Evolutionary conservation across 2,888 invertebrate species (phyloP), one percentile per base, ranked within the genome.

Genomic region (Orthosia cruda): DNA sequence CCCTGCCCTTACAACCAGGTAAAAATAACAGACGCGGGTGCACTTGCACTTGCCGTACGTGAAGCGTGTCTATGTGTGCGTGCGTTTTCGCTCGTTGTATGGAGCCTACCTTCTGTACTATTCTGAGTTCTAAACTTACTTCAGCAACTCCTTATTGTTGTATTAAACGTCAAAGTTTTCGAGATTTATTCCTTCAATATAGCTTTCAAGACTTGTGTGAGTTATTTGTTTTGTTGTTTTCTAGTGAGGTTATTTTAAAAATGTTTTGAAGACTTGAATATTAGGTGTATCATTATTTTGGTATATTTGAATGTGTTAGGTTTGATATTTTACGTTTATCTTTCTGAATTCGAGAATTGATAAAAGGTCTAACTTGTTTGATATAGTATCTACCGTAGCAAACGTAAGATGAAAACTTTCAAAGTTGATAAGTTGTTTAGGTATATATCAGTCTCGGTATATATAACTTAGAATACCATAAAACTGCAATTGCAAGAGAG

Each of bases 111-210:
- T 68, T 58, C 69, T 74, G 45, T 13, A n/a, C 12, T 15, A 20
- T 20, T 45, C 16, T 9, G 15, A 50, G 7, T 7, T 40, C 4
- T 13, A 12, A 26, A 71, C 50, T 67, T 58, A 45, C 45, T 74
- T 57, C 26, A 50, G 32, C 54, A 52, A 75, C 58, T 70, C 26
- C 70, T 70, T 80, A 75, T 75, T 82, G 74, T 78, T 73, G 74
- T 85, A 81, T 78, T 72, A 74, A 85, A 84, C 69, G 71, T 84
- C 74, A 77, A 74, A 84, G 71, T 84, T 83, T 77, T 69, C 16
- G 40, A 77, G 85, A 81, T 85, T 69, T 77, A 84, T 82, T 80
- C 66, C 71, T 69, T 74, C 65, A 26, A 71, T 63, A 65, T 67
- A 64, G 58, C 45, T 61, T 65, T 68, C n/a, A 58, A 85, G 57